Base-by-base conservation (phyloP, 2,888 invertebrate genomes). In the Cryptophagus acutangulus region DNA sequence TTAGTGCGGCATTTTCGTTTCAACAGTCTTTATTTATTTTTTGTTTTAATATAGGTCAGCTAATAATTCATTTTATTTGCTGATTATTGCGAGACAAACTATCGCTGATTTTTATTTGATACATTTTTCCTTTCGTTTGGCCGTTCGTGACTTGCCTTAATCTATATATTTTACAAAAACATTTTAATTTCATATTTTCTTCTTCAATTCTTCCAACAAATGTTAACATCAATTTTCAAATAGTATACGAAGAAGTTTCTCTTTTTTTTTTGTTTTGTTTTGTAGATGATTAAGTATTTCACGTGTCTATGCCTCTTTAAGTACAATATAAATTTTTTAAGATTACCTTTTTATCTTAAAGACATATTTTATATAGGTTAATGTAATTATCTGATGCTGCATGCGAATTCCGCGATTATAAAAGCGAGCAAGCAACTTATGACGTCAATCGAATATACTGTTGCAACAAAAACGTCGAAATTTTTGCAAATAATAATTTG, bases 71-170 rank as follows among this genome's bases (percentile, higher is more conserved):
- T 48, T 48, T 45, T 39, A 43, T 42, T 49, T 45, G 46, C 41
- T 43, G 42, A 40, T 42, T 43, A 43, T 49, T 52, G 49, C 49
- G 41, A 52, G 41, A 45, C 26, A 40, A 53, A 45, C 48, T 53
- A 53, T 50, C 47, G 38, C 30, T 37, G n/a, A 52, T 52, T 53
- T 55, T 55, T 54, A 49, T 53, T 46, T 45, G 52, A 48, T 52
- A 51, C 54, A 52, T 51, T 51, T 52, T 46, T 38, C 40, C 35
- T 5, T n/a, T n/a, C n/a, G n/a, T n/a, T n/a, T 26, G n/a, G 3
- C 15, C 12, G 12, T 40, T 51, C 53, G 55, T 55, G 55, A 55
- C 51, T 47, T 33, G 46, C 45, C 46, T 41, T 49, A 15, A 41
- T 44, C 46, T 30, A 36, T 45, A 36, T 46, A 40, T 38, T 20